These are phyloP conservation scores for Meliscaeva auricollis DNA, from an alignment of 2,888 invertebrate genomes.

Conservation along the genomic window DNA sequence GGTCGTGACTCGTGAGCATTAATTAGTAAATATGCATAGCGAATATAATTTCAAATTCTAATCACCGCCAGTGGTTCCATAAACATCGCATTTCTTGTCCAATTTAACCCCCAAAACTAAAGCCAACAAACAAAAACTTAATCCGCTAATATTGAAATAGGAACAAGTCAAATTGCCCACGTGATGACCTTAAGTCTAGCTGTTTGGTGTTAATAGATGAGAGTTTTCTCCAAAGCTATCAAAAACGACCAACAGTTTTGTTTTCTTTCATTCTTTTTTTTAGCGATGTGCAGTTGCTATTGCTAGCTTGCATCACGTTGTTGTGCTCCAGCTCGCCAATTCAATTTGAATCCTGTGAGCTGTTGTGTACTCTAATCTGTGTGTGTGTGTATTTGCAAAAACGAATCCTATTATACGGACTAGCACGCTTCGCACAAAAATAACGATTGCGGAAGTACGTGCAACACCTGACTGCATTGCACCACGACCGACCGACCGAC, in stretches of 20 bases:
- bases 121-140: constrained; percentile 4
- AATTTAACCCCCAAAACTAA: no score
- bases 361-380: neutral
- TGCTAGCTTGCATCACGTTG: neutral
- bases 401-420: constrained; percentile 50
- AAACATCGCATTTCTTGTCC: no score
- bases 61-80: no score
- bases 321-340: constrained; percentile 46
- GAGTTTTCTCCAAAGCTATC: constrained; percentile 8
- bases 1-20: no score
- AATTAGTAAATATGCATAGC: no score
- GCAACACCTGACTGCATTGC: constrained; percentile 75
- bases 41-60: no score
- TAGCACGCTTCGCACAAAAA: constrained; percentile 56
- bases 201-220: constrained; percentile 44
- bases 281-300: constrained; percentile 7
- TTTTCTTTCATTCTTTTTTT: neutral
- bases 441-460: constrained; percentile 67
- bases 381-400: constrained; percentile 3
- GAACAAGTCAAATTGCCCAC: neutral
- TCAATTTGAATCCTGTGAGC: constrained; percentile 52
- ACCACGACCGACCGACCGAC: constrained; percentile 30
- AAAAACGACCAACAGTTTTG: neutral
- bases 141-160: constrained; percentile 3
- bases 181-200: constrained; percentile 38